phyloP scores from a whole-genome alignment of 2,888 invertebrate genomes.

The Prenolepis imparis region DNA sequence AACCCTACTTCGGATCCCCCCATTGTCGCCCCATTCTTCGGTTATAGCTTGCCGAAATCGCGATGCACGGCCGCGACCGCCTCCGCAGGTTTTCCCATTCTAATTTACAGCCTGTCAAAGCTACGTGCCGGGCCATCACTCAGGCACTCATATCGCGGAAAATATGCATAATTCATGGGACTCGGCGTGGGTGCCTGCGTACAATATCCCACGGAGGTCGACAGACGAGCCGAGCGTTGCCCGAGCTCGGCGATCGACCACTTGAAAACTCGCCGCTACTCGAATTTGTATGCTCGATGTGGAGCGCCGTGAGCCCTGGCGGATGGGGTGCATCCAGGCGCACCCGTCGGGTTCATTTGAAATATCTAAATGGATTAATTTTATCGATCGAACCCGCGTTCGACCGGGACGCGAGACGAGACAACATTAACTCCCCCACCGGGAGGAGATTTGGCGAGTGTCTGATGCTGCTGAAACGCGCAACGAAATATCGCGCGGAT shows the following conservation, averaged over 20 bases:
- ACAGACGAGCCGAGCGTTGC: conserved; percentile 59
- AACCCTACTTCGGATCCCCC: background rate
- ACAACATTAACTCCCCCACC: conserved; percentile 37
- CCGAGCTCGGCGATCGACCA: conserved; percentile 67
- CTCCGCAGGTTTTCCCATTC: conserved; percentile 77
- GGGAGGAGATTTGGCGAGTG: conserved; percentile 15
- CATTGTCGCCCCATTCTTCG: conserved; percentile 26
- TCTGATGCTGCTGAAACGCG: background rate
- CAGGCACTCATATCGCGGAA: conserved; percentile 85
- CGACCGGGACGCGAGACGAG: conserved; percentile 39
- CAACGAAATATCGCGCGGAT: conserved; percentile 5
- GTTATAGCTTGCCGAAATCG: conserved; percentile 44
- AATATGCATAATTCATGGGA: conserved; percentile 85
- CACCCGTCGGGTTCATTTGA: conserved; percentile 50
- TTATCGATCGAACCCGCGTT: conserved; percentile 44
- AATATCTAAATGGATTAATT: conserved; percentile 59
- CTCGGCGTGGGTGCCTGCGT: conserved; percentile 64
- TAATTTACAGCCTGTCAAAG: conserved; percentile 85
- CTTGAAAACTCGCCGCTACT: conserved; percentile 70
- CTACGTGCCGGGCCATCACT: conserved; percentile 83
- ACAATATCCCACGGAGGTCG: conserved; percentile 75
- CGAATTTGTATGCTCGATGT: conserved; percentile 51
- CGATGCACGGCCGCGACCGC: conserved; percentile 51
- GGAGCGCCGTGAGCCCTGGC: conserved; percentile 52
- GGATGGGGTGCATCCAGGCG: conserved; percentile 47